A percentile compares a stretch with the other conserved stretches of the same genome.
Evolutionary conservation across 2,888 invertebrate genomes (phyloP).

Genomic region (Esperia sulphurella): DNA sequence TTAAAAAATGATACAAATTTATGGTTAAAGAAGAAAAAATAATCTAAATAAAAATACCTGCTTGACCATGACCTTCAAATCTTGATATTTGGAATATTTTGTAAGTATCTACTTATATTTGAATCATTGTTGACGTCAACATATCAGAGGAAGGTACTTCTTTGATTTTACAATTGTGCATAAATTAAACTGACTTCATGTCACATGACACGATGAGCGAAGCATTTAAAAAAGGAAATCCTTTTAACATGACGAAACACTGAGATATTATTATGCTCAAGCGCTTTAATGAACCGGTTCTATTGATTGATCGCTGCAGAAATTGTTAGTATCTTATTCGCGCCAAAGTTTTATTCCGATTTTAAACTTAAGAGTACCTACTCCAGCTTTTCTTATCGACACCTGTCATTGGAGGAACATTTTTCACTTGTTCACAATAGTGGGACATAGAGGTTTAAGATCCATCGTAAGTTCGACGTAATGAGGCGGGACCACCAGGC

Average conservation of each 20-base stretch:
- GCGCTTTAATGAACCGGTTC: slow-evolving; percentile 45
- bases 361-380: slow-evolving; percentile 11
- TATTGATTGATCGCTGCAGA: slow-evolving; percentile 55
- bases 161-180: background rate
- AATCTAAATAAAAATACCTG: no score
- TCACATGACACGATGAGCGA: slow-evolving; percentile 8
- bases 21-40: no score
- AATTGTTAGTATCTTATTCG: slow-evolving; percentile 49
- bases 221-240: slow-evolving; percentile 21
- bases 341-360: slow-evolving; percentile 28
- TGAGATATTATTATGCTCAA: slow-evolving; percentile 36
- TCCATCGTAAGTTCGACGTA: slow-evolving; percentile 55
- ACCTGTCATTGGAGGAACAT: slow-evolving; percentile 68
- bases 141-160: no score
- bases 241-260: slow-evolving; percentile 43
- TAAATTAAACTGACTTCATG: slow-evolving; percentile 9
- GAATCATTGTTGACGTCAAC: no score
- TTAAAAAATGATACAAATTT: no score
- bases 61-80: no score
- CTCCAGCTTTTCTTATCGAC: slow-evolving; percentile 58
- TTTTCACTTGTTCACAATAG: slow-evolving; percentile 71
- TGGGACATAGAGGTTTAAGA: slow-evolving; percentile 51
- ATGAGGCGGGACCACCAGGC: slow-evolving; percentile 74
- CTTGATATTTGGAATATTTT: no score
- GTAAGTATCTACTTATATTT: no score